Evolutionary conservation across 2,797 vertebrate genomes (phyloP).

Genomic region (Meda fulgida): DNA sequence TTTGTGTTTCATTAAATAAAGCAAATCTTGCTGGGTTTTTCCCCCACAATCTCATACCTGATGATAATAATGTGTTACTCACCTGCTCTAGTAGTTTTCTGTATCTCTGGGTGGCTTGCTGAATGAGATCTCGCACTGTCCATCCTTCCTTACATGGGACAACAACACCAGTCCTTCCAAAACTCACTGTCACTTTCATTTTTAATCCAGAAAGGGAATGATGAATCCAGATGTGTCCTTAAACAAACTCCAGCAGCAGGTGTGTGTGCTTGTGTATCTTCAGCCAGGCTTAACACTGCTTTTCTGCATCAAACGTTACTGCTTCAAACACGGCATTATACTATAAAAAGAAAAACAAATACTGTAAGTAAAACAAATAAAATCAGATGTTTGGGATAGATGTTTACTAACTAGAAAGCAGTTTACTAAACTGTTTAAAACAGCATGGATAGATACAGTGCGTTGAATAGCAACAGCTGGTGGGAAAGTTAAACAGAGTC

Average conservation of each 20-base stretch:
- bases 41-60: neutral
- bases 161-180: conserved; percentile 91
- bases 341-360: conserved; percentile 8
- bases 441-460: neutral
- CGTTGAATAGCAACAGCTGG: conserved; percentile 27
- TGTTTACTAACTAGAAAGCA: neutral
- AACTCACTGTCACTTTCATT: conserved; percentile 96
- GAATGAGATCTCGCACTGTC: conserved; percentile 90
- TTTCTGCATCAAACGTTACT: neutral
- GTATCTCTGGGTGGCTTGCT: conserved; percentile 94
- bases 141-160: conserved; percentile 93
- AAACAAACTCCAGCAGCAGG: conserved; percentile 21
- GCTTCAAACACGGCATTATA: neutral
- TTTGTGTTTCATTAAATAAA: neutral
- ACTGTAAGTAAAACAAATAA: conserved; percentile 1
- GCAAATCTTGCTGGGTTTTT: neutral
- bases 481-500: neutral
- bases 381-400: too few relatives aligned
- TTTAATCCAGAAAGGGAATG: conserved; percentile 61
- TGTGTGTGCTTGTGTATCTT: neutral
- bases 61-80: conserved; percentile 51
- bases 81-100: conserved; percentile 92
- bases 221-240: conserved; percentile 5
- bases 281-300: neutral
- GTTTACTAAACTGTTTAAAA: conserved; percentile 14